These are phyloP conservation scores for Tetranychus piercei DNA, from an alignment of 2,888 invertebrate genomes.

Conservation along the genomic window DNA sequence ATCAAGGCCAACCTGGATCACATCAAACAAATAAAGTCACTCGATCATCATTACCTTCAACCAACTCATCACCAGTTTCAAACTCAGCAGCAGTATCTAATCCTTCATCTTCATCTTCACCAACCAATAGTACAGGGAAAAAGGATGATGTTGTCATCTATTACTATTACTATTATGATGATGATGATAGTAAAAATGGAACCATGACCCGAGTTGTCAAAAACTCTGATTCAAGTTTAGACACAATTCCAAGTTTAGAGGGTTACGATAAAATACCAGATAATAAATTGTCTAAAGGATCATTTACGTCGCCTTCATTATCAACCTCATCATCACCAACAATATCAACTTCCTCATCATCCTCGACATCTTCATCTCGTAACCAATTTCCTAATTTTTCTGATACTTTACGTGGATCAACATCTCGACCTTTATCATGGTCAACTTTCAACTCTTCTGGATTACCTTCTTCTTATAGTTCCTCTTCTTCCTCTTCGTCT, in stretches of 20 bases:
- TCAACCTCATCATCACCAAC: background rate
- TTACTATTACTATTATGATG: slow-evolving; percentile 24
- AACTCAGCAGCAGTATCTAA: background rate
- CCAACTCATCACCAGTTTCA: background rate
- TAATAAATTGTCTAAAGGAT: background rate
- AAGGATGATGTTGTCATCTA: slow-evolving; percentile 24
- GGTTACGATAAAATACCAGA: slow-evolving; percentile 13
- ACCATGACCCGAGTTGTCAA: background rate
- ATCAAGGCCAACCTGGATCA: background rate
- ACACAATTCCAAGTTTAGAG: slow-evolving; percentile 21
- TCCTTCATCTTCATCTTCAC: background rate
- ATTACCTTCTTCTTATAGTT: no score
- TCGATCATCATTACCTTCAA: background rate
- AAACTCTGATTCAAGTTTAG: slow-evolving; percentile 11
- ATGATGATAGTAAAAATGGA: slow-evolving; percentile 20
- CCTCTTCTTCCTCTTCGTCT: background rate
- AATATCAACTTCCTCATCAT: slow-evolving; percentile 1
- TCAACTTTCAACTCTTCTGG: no score
- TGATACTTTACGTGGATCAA: background rate
- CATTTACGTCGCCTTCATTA: slow-evolving; percentile 1
- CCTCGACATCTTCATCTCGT: background rate
- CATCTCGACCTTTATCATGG: background rate
- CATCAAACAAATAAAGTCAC: background rate
- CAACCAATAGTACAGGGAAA: slow-evolving; percentile 6
- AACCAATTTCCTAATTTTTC: background rate